Base-by-base conservation (phyloP, 1,140 invertebrate genomes). In the Lerema accius region DNA sequence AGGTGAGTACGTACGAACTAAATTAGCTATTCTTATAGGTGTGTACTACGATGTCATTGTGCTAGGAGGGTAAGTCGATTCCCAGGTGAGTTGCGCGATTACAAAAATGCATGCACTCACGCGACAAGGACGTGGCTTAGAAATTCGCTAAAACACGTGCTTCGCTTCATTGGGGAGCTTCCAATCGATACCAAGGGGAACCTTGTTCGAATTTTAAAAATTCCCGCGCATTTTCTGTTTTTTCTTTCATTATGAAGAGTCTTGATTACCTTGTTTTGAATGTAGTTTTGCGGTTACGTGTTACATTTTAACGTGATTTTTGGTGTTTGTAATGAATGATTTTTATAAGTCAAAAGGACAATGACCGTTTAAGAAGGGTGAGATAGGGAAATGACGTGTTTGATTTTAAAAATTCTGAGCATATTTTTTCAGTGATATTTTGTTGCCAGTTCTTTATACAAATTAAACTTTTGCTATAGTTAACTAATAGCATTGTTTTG, bases 1-100 rank as follows among this genome's bases (percentile, higher is more conserved):
- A 1, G 28, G 28, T 32, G 9, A 32, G 28, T 32, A 32, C 28
- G 28, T 9, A 23, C 5, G 19, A 7, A 32, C 28, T 7, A 32
- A 15, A 50, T 50, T 50, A 35, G 48, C 46, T 32, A 49, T 49
- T 49, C 46, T 32, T 32, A 32, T 32, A 49, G 46, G 23, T 11
- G 46, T 48, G 13, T n/a, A 11, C n/a, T 14, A 51, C 49, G 32
- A 51, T 51, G 49, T 51, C 32, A 51, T 51, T 39, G 32, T 51
- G 49, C 49, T 37, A 50, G 14, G 48, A 50, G 49, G 49, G 49
- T 53, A 40, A 53, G 28, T 39, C 32, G 10, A 37, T 40, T 53
- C 50, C 50, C 50, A 53, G 37, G 50, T 53, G 50, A 53, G 50
- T 42, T 19, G 50, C 14, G 16, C 37, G 10, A 48, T 48, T 48